Percentiles rank a stretch among this genome's conserved stretches.
phyloP scores from a whole-genome alignment of 2,797 vertebrate species.

The Syndactyla subalaris region DNA sequence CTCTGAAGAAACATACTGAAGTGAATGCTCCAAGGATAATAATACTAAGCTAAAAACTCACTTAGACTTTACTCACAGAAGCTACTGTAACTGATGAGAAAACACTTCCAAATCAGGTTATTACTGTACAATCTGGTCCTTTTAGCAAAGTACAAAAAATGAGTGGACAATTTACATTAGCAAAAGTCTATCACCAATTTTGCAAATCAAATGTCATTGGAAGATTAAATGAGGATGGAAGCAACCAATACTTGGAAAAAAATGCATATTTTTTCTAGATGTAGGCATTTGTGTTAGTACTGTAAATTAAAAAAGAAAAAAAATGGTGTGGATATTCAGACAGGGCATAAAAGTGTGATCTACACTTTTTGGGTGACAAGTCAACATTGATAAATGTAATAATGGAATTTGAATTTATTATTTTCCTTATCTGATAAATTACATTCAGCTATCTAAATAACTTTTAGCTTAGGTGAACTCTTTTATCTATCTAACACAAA shows the following conservation, averaged over 20 bases:
- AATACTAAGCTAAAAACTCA: neutral
- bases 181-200: neutral
- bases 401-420: neutral
- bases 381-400: neutral
- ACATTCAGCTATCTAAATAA: neutral
- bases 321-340: neutral
- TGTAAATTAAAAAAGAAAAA: neutral
- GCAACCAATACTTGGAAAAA: neutral
- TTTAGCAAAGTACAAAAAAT: neutral
- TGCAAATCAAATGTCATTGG: neutral
- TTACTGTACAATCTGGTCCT: neutral
- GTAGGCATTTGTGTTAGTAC: neutral
- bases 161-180: neutral
- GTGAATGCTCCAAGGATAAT: neutral
- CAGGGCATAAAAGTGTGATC: neutral
- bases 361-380: neutral
- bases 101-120: neutral
- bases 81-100: neutral
- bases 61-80: neutral
- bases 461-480: neutral
- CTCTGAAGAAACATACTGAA: neutral
- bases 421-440: neutral
- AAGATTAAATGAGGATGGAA: neutral
- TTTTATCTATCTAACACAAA: neutral
- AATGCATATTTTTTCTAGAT: neutral